These are phyloP conservation scores for Matsumurasca onukii DNA, from an alignment of 1,140 invertebrate genomes.

Conservation along the genomic window DNA sequence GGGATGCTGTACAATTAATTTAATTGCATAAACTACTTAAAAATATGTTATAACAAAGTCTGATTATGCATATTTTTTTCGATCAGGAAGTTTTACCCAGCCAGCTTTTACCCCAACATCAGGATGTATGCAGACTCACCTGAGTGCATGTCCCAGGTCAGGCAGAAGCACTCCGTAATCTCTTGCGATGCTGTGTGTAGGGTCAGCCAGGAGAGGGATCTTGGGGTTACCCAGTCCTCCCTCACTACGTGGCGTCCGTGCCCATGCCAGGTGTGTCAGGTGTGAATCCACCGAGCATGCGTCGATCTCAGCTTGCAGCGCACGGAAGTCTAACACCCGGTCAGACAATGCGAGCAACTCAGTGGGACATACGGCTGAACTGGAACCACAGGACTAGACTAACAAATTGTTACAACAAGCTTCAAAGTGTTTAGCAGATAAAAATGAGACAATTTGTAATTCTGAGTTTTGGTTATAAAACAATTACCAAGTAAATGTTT, in stretches of 20 bases:
- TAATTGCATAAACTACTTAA: no score
- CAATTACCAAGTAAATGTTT: no score
- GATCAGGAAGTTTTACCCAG: no score
- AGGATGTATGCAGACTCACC: no score
- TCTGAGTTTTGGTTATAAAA: no score
- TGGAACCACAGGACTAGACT: slow-evolving; percentile 35
- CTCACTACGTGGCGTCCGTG: slow-evolving; percentile 92
- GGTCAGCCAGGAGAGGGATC: slow-evolving; percentile 96
- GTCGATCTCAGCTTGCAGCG: slow-evolving; percentile 81
- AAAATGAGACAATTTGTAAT: no score
- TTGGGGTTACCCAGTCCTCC: slow-evolving; percentile 95
- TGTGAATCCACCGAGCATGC: slow-evolving; percentile 90
- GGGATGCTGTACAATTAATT: no score
- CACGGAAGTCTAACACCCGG: slow-evolving; percentile 77
- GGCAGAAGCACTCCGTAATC: slow-evolving; percentile 94
- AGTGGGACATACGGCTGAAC: slow-evolving; percentile 90
- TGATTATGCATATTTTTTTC: no score
- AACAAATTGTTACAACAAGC: no score
- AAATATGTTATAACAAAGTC: no score
- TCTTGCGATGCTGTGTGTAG: slow-evolving; percentile 80
- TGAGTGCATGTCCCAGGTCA: slow-evolving; percentile 89
- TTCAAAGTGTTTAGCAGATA: no score
- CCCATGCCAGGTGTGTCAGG: slow-evolving; percentile 90
- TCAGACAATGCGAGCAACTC: slow-evolving; percentile 94
- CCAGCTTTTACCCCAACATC: no score